Conservation (phyloP, 1,140 invertebrate genomes). For the Branchinecta lindahli region DNA sequence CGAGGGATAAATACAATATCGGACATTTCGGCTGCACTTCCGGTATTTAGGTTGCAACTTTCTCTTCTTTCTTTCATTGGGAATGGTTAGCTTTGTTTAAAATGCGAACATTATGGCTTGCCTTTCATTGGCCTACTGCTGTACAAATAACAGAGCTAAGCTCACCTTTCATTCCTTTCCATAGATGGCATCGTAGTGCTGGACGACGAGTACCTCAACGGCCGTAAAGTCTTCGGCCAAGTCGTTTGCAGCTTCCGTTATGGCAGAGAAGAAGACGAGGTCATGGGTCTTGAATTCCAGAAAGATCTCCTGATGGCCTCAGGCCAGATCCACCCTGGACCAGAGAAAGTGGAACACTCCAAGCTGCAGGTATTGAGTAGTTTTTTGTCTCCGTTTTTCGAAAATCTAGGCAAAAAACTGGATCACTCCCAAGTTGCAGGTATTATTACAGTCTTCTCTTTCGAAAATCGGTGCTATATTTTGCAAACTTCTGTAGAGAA, state of each 20-base stretch:
- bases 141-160: too few species aligned
- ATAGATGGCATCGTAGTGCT: conserved; percentile 83
- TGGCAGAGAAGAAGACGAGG: conserved; percentile 93
- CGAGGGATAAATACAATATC: too few species aligned
- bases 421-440: background rate
- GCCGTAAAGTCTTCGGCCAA: conserved; percentile 75
- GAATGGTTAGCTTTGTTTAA: too few species aligned
- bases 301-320: conserved; percentile 86
- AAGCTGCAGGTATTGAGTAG: conserved; percentile 40
- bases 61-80: too few species aligned
- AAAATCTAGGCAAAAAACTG: background rate
- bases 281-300: conserved; percentile 92
- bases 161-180: too few species aligned
- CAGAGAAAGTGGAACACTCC: conserved; percentile 41
- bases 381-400: background rate
- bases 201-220: conserved; percentile 73
- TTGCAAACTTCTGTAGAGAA: background rate
- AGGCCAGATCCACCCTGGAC: conserved; percentile 64
- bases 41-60: too few species aligned
- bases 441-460: background rate
- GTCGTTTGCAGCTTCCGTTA: conserved; percentile 92
- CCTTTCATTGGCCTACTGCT: too few species aligned
- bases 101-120: too few species aligned
- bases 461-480: conserved; percentile 11
- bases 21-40: too few species aligned